Evolutionary conservation across 2,888 invertebrate genomes (phyloP), one percentile per base, ranked within the genome.

Genomic region (Trichacis sp.): DNA sequence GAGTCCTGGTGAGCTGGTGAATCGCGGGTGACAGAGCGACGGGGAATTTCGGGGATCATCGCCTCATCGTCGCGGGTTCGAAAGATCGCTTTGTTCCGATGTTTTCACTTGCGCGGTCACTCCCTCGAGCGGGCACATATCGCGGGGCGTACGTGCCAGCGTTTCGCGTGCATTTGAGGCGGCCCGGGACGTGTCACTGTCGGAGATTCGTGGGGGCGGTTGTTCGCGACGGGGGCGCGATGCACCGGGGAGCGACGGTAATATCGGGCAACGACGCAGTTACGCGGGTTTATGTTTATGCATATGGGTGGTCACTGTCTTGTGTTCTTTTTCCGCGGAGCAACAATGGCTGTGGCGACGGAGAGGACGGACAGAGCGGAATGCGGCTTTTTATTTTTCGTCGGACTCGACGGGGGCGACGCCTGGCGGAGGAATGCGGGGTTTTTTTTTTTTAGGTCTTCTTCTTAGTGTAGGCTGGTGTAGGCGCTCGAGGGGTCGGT

Each of bases 281-380:
- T n/a, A 19, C 24, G 24, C 24, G 12, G 24, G 24, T 46, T 46
- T 46, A 24, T 24, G 46, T 46, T 46, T 46, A 46, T 46, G 46
- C 46, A 46, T 46, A 46, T 46, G 46, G 46, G 24, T 46, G 46
- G 46, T 14, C 46, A 46, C 46, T 46, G 46, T n/a, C 14, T 6
- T 12, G 46, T 46, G 19, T 46, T 20, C 46, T 43, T 46, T 46
- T n/a, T n/a, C n/a, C 46, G 12, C 46, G 46, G 46, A 46, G 24
- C 14, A 14, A 40, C 40, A 40, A 40, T 14, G 15, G 40, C 40
- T 40, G 6, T 15, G 40, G n/a, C 3, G 36, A 36, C 12, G 36
- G 36, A 36, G 24, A 24, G 24, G 8, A 5, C 12, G 36, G 11
- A 36, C n/a, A 36, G 36, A 36, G 36, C 3, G 12, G 36, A 36